Conservation (phyloP, 2,113 vertebrate species). For the Dipodomys stephensi region DNA sequence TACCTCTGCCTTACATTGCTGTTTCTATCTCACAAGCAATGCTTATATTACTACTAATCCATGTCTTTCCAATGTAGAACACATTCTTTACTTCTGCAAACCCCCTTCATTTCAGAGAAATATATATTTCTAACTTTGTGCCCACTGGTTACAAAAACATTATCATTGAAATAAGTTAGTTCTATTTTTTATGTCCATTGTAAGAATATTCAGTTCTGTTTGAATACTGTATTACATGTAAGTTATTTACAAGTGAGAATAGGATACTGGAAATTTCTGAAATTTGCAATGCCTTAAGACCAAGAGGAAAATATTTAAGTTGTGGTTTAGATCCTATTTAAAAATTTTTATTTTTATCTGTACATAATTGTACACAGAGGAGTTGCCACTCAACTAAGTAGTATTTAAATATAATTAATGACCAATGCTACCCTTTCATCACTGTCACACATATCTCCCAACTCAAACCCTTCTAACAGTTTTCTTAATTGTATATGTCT, state of each 20-base stretch:
- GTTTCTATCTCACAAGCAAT: neutral
- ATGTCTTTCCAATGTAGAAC: neutral
- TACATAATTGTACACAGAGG: too few relatives aligned
- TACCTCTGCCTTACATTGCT: neutral
- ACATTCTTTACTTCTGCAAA: neutral
- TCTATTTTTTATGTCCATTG: neutral
- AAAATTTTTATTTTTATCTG: too few relatives aligned
- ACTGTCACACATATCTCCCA: too few relatives aligned
- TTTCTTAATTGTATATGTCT: neutral
- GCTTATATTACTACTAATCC: neutral
- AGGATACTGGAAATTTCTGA: neutral
- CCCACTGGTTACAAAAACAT: neutral
- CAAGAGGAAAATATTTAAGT: neutral
- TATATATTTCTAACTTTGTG: neutral
- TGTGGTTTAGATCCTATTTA: neutral
- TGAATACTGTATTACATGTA: neutral
- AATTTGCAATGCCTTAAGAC: neutral
- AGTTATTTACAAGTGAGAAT: neutral
- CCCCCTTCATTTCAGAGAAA: neutral
- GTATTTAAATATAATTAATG: too few relatives aligned
- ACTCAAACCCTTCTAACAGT: neutral
- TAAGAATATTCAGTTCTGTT: neutral
- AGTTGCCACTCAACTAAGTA: too few relatives aligned
- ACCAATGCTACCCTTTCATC: too few relatives aligned
- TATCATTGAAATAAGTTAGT: neutral